Evolutionary conservation across 2,797 vertebrate genomes (phyloP).

Genomic region (Pangasius mekongensis): DNA sequence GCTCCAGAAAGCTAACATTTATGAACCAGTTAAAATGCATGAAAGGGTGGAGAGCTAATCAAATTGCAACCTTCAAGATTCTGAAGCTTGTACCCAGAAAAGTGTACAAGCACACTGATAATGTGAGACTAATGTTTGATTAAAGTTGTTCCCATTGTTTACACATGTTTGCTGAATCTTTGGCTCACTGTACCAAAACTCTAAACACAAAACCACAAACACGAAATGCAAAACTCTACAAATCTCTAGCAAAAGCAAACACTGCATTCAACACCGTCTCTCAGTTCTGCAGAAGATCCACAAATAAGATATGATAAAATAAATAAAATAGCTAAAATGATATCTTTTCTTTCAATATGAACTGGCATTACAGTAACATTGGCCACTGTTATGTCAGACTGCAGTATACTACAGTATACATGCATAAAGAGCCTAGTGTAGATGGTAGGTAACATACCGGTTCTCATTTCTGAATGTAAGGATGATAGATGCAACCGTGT

Average conservation of each 20-base stretch:
- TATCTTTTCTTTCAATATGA: too few relatives aligned
- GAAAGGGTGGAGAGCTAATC: background rate
- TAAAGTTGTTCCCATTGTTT: background rate
- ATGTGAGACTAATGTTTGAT: background rate
- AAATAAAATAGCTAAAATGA: too few relatives aligned
- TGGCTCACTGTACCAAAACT: background rate
- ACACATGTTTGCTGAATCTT: background rate
- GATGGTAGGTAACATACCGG: too few relatives aligned
- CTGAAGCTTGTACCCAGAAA: background rate
- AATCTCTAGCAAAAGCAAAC: background rate
- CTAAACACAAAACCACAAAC: background rate
- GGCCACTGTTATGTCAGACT: too few relatives aligned
- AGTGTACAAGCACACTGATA: background rate
- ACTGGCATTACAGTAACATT: too few relatives aligned
- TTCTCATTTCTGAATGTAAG: too few relatives aligned
- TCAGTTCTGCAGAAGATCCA: too few relatives aligned
- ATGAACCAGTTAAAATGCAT: background rate
- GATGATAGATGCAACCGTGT: too few relatives aligned
- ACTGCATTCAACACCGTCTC: too few relatives aligned
- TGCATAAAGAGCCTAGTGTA: too few relatives aligned
- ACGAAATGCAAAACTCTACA: background rate
- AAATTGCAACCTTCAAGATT: background rate
- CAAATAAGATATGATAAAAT: too few relatives aligned
- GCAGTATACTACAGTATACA: too few relatives aligned
- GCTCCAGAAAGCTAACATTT: background rate